Evolutionary conservation across 2,888 invertebrate genomes (phyloP).

Genomic region (Hemaris fuciformis): DNA sequence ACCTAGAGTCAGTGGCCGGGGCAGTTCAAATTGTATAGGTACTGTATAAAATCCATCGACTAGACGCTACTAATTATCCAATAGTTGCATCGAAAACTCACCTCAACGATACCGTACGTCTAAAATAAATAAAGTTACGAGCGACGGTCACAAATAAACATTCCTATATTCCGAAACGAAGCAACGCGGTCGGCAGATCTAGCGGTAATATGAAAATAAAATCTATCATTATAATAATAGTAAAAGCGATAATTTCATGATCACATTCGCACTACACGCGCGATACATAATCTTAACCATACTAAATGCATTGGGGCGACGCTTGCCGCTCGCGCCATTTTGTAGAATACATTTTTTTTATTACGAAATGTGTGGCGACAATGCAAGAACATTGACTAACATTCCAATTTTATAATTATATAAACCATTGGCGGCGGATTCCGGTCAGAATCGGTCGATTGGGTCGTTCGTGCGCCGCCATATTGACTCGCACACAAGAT

Average conservation of each 20-base stretch:
- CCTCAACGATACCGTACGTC: slow-evolving; percentile 49
- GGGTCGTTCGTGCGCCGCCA: slow-evolving; percentile 71
- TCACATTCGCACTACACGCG: slow-evolving; percentile 65
- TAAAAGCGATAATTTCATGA: slow-evolving; percentile 62
- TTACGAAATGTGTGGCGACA: slow-evolving; percentile 62
- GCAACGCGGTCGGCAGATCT: slow-evolving; percentile 68
- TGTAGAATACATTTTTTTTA: slow-evolving; percentile 43
- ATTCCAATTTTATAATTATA: slow-evolving; percentile 58
- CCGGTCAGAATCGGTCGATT: slow-evolving; percentile 62
- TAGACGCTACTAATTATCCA: slow-evolving; percentile 69
- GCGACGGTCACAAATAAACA: slow-evolving; percentile 50
- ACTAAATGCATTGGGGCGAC: slow-evolving; percentile 55
- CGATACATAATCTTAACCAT: slow-evolving; percentile 53
- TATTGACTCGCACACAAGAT: slow-evolving; percentile 39
- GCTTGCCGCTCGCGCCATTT: slow-evolving; percentile 45
- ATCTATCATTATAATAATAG: slow-evolving; percentile 35
- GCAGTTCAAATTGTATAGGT: slow-evolving; percentile 20
- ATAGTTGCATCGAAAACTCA: slow-evolving; percentile 54
- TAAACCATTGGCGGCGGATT: slow-evolving; percentile 65
- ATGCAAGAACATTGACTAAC: slow-evolving; percentile 66
- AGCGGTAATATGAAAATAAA: slow-evolving; percentile 48
- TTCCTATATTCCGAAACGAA: slow-evolving; percentile 55
- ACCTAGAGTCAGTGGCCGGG: slow-evolving; percentile 21
- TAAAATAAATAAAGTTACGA: slow-evolving; percentile 68
- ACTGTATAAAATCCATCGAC: slow-evolving; percentile 61